phyloP scores from a whole-genome alignment of 2,797 vertebrate genomes.

The Poecilia gillii region DNA sequence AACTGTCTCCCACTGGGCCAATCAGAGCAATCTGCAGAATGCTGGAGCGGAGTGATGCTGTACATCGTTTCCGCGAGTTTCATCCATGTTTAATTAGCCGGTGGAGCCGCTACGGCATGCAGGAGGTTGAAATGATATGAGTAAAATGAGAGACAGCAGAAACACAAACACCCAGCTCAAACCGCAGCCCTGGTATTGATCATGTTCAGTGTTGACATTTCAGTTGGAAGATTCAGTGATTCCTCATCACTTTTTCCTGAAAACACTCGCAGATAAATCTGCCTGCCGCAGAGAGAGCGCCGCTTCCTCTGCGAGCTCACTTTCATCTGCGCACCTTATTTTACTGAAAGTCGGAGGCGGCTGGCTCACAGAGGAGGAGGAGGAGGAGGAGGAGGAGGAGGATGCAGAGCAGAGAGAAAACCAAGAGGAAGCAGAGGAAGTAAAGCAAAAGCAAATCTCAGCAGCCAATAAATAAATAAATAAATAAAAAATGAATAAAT shows the following conservation, averaged over 20 bases:
- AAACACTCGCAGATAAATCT: constrained; percentile 4
- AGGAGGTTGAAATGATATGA: constrained; percentile 1
- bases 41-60: constrained; percentile 8
- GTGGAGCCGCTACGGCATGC: background rate
- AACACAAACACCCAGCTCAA: background rate
- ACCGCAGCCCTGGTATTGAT: background rate
- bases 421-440: background rate
- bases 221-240: background rate
- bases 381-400: background rate
- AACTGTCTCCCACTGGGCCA: constrained; percentile 7
- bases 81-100: constrained; percentile 6
- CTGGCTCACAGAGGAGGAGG: background rate
- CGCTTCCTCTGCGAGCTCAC: background rate
- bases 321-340: constrained; percentile 7
- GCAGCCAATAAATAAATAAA: background rate
- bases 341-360: background rate
- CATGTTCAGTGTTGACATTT: background rate
- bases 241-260: background rate
- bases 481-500: background rate
- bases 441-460: constrained; percentile 1
- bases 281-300: background rate
- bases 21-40: constrained; percentile 10
- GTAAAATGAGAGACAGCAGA: background rate
- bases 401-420: constrained; percentile 3
- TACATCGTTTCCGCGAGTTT: background rate